Base-by-base conservation (phyloP, 2,888 invertebrate species). In the Chrysina gloriosa region DNA sequence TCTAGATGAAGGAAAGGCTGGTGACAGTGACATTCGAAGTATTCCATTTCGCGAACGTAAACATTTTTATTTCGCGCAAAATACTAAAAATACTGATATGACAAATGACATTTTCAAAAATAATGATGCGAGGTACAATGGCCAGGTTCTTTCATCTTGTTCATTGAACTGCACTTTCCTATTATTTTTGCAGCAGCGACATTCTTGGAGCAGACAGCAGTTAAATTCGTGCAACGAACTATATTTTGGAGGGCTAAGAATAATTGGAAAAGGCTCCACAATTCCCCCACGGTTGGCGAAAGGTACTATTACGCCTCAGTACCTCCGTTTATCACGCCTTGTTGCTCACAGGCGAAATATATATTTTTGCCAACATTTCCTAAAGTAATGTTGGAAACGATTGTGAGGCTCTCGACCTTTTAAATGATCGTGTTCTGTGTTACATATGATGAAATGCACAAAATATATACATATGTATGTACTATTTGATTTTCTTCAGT, bases 141-240 rank as follows among this genome's bases (percentile, higher is more conserved):
- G 65, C 61, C 67, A 67, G 47, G 69, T 70, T 65, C 71, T 73
- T 74, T 74, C 70, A 74, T 72, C 48, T 71, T 74, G 74, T 74
- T 70, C 74, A 71, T 73, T 73, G 73, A 74, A 73, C 74, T 74
- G 73, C 74, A 71, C 50, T 66, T 72, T 74, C 70, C 73, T 74
- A 74, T 73, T 74, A 73, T 74, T 74, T 73, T 73, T 73, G 65
- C 71, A 69, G 70, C 27, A 65, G 71, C 68, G 65, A 72, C 73
- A 73, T 72, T 74, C 71, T 72, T 70, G 72, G 70, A 71, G 69
- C 69, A 69, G 70, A 70, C 70, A 63, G 67, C 67, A 67, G 54
- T 68, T 68, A 67, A 73, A 69, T 67, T 65, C 70, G 70, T 66
- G 71, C 70, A 71, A 70, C 66, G 70, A 70, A 69, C 67, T 67